phyloP scores from a whole-genome alignment of 1,140 invertebrate genomes.

The Nasonia vitripennis region DNA sequence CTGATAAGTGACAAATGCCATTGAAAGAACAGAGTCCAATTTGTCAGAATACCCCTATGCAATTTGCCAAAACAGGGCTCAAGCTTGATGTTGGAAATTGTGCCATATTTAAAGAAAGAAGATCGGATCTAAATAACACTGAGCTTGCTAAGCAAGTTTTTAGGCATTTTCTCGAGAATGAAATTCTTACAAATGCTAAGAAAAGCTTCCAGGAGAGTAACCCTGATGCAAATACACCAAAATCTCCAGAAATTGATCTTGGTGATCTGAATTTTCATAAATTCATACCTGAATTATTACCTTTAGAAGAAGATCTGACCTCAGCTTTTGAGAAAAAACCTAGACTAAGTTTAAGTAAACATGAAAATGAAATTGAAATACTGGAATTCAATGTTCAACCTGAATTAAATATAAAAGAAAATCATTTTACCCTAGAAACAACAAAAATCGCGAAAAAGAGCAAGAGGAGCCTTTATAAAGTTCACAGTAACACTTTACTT shows the following conservation, averaged over 20 bases:
- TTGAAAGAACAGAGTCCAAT: conserved; percentile 29
- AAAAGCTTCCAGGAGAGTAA: conserved; percentile 50
- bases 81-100: conserved; percentile 46
- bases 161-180: conserved; percentile 58
- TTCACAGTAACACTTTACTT: background rate
- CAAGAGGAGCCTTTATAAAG: background rate
- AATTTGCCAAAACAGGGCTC: conserved; percentile 45
- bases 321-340: background rate
- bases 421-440: conserved; percentile 12
- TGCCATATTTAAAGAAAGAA: conserved; percentile 37
- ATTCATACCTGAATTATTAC: conserved; percentile 6
- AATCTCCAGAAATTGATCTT: conserved; percentile 34
- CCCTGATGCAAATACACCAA: conserved; percentile 40
- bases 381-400: background rate
- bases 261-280: conserved; percentile 29
- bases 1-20: conserved; percentile 66
- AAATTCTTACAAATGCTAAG: conserved; percentile 55
- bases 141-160: conserved; percentile 55
- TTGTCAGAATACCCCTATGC: conserved; percentile 29
- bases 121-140: conserved; percentile 57
- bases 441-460: background rate
- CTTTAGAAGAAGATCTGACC: background rate
- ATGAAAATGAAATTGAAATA: conserved; percentile 4
- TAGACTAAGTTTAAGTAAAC: background rate
- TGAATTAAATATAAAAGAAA: background rate